Base-by-base conservation (phyloP, 53 echinoderm and acorn worm species). In the Mesocentrotus franciscanus region DNA sequence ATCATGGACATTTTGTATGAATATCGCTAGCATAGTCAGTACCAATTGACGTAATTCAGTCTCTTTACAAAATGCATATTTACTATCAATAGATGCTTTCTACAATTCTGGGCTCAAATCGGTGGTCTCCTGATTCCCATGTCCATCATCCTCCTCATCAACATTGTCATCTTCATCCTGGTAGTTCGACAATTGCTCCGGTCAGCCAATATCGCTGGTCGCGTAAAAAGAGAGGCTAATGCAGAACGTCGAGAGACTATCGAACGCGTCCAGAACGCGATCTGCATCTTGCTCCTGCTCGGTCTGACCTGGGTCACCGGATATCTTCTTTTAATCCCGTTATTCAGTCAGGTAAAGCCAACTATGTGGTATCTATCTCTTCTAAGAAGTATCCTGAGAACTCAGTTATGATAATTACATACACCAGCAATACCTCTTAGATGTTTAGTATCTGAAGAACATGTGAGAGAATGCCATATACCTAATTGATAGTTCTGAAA, bases 261-360 rank as follows among this genome's bases (percentile, higher is more conserved):
- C 49, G 93, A 89, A 36, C 96, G 95, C n/a, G 90, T 96, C 59
- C 95, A 93, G 39, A 96, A 96, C 18, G 95, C 96, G 49, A 8
- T 96, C 32, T 68, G 74, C 68, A 96, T 96, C 90, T 61, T 95
- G 35, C 85, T 95, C 78, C 93, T 96, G 4, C 93, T 96, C 10
- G 96, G 96, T 39, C 83, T 96, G 90, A 96, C 96, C 57, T 96
- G 96, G 96, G 78, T 93, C 57, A 95, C 92, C 56, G 95, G 93
- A 10, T 93, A 95, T 85, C 64, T 96, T 29, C 89, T 95, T 36
- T 27, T 90, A 13, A 61, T 96, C 68, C 56, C 60, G 55, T 8
- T 20, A 61, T 56, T 90, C 9, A 61, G 90, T 90, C 60, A 90
- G 61, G 90, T 90, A 60, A 13, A 61, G 11, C 17, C 16, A 60